phyloP scores from a whole-genome alignment of 2,888 invertebrate genomes.

The Parasteatoda lunata region DNA sequence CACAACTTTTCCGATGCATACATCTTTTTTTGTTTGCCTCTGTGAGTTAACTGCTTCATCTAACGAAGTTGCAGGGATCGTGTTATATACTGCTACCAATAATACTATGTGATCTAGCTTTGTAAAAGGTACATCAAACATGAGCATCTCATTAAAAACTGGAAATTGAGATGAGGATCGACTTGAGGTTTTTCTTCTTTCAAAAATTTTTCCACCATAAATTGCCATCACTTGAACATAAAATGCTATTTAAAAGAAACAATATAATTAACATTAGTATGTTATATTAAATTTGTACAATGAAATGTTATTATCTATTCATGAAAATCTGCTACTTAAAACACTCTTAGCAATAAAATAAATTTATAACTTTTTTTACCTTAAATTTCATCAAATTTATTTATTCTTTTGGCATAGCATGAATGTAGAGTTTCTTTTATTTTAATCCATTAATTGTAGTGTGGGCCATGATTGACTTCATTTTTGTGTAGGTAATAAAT shows the following conservation, averaged over 20 bases:
- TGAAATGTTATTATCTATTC: too few relatives aligned
- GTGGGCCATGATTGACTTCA: too few relatives aligned
- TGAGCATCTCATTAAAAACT: constrained; percentile 65
- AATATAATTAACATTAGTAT: too few relatives aligned
- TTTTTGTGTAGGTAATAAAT: too few relatives aligned
- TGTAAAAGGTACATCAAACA: constrained; percentile 59
- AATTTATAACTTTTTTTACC: too few relatives aligned
- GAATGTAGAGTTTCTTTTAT: too few relatives aligned
- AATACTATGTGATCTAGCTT: constrained; percentile 49
- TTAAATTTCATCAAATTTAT: too few relatives aligned
- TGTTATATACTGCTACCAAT: constrained; percentile 39
- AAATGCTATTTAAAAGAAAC: constrained; percentile 13
- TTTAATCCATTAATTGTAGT: too few relatives aligned
- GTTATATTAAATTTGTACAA: too few relatives aligned
- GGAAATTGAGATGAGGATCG: constrained; percentile 44
- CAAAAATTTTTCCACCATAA: constrained; percentile 57
- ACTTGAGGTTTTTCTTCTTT: constrained; percentile 52
- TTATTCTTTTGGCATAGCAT: too few relatives aligned
- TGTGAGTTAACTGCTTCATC: background rate
- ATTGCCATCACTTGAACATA: constrained; percentile 61
- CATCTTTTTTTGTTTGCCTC: constrained; percentile 26
- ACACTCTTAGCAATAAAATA: too few relatives aligned
- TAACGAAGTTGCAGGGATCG: background rate
- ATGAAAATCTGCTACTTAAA: too few relatives aligned
- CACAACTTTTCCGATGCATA: constrained; percentile 52